Base-by-base conservation (phyloP, 2,888 invertebrate genomes). In the Athrips mouffetella region DNA sequence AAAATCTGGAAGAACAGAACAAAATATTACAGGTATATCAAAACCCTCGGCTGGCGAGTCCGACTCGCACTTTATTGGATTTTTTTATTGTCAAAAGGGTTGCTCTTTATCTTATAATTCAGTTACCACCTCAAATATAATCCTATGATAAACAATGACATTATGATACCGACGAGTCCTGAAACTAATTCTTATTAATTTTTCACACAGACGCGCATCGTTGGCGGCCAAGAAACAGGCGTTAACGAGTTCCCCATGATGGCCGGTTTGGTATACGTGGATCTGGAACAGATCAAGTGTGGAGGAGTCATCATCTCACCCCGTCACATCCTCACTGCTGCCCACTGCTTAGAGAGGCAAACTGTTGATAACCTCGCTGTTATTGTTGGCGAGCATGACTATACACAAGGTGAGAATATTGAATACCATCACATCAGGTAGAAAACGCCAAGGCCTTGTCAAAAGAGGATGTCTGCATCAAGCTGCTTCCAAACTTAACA, bases 321-420 rank as follows among this genome's bases (percentile, higher is more conserved):
- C 0, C 58, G 53, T 1, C 80, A 87, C 57, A 74, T 89, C 0
- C 0, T 91, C 47, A 87, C 91, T 0, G 91, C 92, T 0, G 91
- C 89, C 0, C 92, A 92, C 60, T 92, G 91, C 58, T 52, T 90
- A 5, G 70, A 73, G 0, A 79, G 71, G 0, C 80, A 82, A 80
- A 45, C 23, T 63, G 3, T 50, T 0, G 27, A 4, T 1, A 48
- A 66, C 4, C 51, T 80, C 0, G 87, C 63, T 0, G 61, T 89
- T 0, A 58, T 91, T 1, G 89, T 90, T 0, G 91, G 92, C 0
- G 91, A 91, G 53, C 90, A 91, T 57, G 53, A 86, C 45, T 52
- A 67, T 1, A 58, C 58, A 1, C 63, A 62, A 35, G 81, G 89
- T 84, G 33, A 56, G 61, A 47, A 5, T 31, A 15, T 15, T 15